Evolutionary conservation across 2,797 vertebrate species (phyloP).

Genomic region (Microctenopoma lineatum): DNA sequence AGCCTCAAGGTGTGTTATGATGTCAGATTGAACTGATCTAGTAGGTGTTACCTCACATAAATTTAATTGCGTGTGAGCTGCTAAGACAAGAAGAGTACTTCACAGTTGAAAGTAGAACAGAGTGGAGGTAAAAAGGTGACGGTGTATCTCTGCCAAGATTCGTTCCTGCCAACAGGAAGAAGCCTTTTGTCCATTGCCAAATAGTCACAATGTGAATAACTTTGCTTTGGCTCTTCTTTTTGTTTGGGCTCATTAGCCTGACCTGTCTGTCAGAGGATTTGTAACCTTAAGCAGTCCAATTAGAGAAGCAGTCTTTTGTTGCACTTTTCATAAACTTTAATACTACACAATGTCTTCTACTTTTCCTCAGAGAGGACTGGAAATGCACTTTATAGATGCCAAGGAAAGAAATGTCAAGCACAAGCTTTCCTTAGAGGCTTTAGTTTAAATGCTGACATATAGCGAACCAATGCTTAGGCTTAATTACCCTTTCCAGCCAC

Average conservation of each 20-base stretch:
- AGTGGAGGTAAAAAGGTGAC: conserved; percentile 36
- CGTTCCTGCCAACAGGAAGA: conserved; percentile 13
- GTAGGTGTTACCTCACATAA: conserved; percentile 10
- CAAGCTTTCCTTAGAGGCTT: conserved; percentile 12
- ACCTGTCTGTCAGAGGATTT: conserved; percentile 44
- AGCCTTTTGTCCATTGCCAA: conserved; percentile 59
- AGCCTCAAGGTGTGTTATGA: conserved; percentile 5
- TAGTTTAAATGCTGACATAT: conserved; percentile 13
- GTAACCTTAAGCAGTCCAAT: conserved; percentile 54
- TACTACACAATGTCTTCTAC: conserved; percentile 5
- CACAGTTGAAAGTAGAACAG: conserved; percentile 13
- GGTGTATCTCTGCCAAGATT: conserved; percentile 34
- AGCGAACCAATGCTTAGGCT: not conserved
- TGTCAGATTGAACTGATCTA: conserved; percentile 17
- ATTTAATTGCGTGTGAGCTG: conserved; percentile 21
- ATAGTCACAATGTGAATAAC: conserved; percentile 34
- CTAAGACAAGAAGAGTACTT: conserved; percentile 10
- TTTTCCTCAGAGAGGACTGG: conserved; percentile 4
- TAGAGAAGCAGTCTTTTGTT: conserved; percentile 30
- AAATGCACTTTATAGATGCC: conserved; percentile 5
- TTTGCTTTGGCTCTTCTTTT: conserved; percentile 26
- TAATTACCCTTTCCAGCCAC: conserved; percentile 1
- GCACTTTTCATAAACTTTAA: conserved; percentile 25
- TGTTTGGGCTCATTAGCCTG: conserved; percentile 55
- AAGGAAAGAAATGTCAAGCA: conserved; percentile 22